Evolutionary conservation across 2,888 invertebrate genomes (phyloP).

Genomic region (Acronicta leporina): DNA sequence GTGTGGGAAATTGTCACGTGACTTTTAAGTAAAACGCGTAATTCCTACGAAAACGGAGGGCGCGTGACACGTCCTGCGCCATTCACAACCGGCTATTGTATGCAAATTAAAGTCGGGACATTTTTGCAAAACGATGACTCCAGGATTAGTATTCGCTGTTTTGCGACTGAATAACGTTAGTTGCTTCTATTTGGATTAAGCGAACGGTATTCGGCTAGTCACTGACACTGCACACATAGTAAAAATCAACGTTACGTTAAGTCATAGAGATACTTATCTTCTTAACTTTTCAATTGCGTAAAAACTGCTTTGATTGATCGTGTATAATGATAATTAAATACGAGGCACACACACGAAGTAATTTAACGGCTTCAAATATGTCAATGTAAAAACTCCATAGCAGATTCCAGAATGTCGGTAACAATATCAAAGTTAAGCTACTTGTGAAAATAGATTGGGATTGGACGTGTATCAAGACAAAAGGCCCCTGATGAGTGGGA

Average conservation of each 20-base stretch:
- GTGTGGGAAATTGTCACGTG: conserved; percentile 78
- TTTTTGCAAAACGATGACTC: conserved; percentile 69
- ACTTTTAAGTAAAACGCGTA: conserved; percentile 70
- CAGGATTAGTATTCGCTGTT: conserved; percentile 53
- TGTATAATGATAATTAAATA: conserved; percentile 5
- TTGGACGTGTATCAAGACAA: conserved; percentile 68
- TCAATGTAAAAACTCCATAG: conserved; percentile 11
- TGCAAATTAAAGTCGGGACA: conserved; percentile 79
- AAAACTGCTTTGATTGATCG: conserved; percentile 6
- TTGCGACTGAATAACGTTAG: conserved; percentile 47
- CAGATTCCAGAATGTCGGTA: conserved; percentile 18
- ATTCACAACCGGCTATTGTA: conserved; percentile 84
- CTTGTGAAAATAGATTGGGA: conserved; percentile 51
- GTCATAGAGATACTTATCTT: conserved; percentile 6
- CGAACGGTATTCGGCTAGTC: conserved; percentile 35
- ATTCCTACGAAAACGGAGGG: conserved; percentile 57
- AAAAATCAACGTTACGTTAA: conserved; percentile 17
- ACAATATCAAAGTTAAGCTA: conserved; percentile 47
- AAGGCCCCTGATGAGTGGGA: conserved; percentile 69
- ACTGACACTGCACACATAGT: conserved; percentile 10
- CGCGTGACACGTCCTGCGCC: conserved; percentile 68
- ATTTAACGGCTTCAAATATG: conserved; percentile 16
- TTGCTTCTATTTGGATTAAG: conserved; percentile 41
- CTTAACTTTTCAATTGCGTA: neutral
- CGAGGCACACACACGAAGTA: conserved; percentile 1